These are phyloP conservation scores for Trichopria drosophilae DNA, from an alignment of 2,888 invertebrate genomes.

Conservation along the genomic window DNA sequence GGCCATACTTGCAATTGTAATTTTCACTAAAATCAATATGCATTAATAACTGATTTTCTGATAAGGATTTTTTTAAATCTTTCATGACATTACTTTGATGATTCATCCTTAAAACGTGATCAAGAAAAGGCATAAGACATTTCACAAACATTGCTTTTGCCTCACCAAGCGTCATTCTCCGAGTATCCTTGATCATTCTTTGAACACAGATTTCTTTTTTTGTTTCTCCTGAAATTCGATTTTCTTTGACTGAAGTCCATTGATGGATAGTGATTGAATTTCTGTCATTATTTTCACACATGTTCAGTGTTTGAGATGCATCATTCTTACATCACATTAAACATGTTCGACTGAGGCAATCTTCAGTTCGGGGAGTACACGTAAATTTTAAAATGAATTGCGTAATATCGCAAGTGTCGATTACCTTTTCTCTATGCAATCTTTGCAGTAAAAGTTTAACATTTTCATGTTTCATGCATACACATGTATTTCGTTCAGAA, in stretches of 20 bases:
- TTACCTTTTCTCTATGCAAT: neutral
- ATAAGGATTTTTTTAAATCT: conserved; percentile 6
- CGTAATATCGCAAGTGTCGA: neutral
- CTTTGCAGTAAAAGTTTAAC: neutral
- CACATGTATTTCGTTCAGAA: conserved; percentile 3
- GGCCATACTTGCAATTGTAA: conserved; percentile 20
- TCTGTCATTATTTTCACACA: too few relatives aligned
- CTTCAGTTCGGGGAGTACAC: neutral
- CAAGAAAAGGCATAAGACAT: conserved; percentile 8
- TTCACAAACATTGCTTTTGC: conserved; percentile 2
- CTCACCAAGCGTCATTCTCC: neutral
- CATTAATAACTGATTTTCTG: conserved; percentile 4
- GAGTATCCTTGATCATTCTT: neutral
- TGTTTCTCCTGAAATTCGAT: too few relatives aligned
- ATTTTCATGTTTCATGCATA: conserved; percentile 11
- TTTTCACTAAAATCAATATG: too few relatives aligned
- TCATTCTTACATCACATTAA: neutral
- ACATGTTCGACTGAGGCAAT: too few relatives aligned
- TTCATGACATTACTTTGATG: conserved; percentile 3
- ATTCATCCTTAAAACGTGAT: conserved; percentile 9
- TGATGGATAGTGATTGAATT: too few relatives aligned
- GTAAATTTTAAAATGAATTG: neutral
- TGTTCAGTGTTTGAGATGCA: neutral
- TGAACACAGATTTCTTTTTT: too few relatives aligned
- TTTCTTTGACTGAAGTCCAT: too few relatives aligned